Evolutionary conservation across 2,113 vertebrate species (phyloP).

Genomic region (Jaculus jaculus): DNA sequence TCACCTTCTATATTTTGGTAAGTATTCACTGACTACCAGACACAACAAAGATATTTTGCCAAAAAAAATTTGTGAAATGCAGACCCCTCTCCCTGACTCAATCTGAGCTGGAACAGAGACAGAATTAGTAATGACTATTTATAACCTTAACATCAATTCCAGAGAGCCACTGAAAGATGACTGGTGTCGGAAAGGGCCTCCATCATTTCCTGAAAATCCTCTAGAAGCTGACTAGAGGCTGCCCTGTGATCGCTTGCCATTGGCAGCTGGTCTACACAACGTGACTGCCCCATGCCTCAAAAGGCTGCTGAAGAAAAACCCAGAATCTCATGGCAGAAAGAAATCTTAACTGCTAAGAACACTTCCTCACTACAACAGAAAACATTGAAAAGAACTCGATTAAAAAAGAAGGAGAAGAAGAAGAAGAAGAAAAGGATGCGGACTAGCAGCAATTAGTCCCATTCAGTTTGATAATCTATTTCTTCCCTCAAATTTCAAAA

Average conservation of each 20-base stretch:
- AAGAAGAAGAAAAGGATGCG: background rate
- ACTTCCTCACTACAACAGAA: conserved; percentile 17
- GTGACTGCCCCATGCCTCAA: background rate
- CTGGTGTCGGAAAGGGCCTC: background rate
- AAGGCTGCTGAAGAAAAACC: background rate
- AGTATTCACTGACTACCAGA: conserved; percentile 55
- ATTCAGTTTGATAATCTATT: background rate
- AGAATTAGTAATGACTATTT: conserved; percentile 19
- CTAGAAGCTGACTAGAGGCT: background rate
- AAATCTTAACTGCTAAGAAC: background rate
- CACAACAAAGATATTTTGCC: conserved; percentile 64
- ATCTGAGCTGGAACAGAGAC: conserved; percentile 1
- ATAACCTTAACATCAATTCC: background rate
- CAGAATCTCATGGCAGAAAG: background rate
- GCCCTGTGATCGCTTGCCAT: rapidly evolving
- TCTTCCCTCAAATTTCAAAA: background rate
- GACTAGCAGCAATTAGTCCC: background rate
- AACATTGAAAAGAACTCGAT: background rate
- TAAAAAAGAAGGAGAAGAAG: background rate
- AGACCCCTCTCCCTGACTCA: conserved; percentile 39
- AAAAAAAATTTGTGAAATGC: conserved; percentile 66
- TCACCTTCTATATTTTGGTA: conserved; percentile 40
- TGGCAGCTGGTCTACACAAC: background rate
- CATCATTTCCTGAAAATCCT: conserved; percentile 34
- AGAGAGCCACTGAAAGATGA: conserved; percentile 11